Evolutionary conservation across 2,113 vertebrate genomes (phyloP), one percentile per base, ranked within the genome.

Genomic region (Gallinago undulata): DNA sequence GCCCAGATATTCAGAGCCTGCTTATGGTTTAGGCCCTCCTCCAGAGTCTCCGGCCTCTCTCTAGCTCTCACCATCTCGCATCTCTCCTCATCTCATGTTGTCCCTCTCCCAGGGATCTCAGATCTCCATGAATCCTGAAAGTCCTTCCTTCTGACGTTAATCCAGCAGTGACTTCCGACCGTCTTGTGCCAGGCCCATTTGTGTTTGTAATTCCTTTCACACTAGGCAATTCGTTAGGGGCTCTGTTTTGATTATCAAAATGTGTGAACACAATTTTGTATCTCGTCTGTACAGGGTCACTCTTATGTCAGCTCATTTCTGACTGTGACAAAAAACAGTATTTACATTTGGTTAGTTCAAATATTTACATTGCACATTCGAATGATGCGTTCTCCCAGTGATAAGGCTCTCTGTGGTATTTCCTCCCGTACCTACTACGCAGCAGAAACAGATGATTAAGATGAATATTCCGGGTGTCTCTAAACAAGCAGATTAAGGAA

Each of bases 301-400:
- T 89, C 87, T 48, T 66, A 92, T 90, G 94, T 92, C 95, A 94
- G 77, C 80, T 92, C 0, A 0, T 90, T 96, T 93, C 76, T 93
- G 62, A 92, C 84, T 91, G 80, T 9, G 41, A 93, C 91, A 92
- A 62, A 92, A 95, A 93, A 41, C 48, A 57, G 51, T 93, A 93
- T 95, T 95, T 95, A 94, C 77, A 63, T 97, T 95, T 63, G n/a
- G 48, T 77, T 95, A 87, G 95, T 92, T 94, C 89, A 95, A 96
- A 96, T 97, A 96, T 97, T 96, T 96, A 96, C 87, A 95, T 57
- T 95, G 86, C 96, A 95, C 94, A 96, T 92, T 93, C 77, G 92
- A 89, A 92, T 82, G 81, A 96, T 94, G 87, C 19, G 1, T 79
- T 95, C 94, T 95, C 77, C 84, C 87, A 96, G 77, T 94, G 77